These are phyloP conservation scores for Petrolisthes manimaculis DNA, from an alignment of 2,888 invertebrate species.

Conservation along the genomic window DNA sequence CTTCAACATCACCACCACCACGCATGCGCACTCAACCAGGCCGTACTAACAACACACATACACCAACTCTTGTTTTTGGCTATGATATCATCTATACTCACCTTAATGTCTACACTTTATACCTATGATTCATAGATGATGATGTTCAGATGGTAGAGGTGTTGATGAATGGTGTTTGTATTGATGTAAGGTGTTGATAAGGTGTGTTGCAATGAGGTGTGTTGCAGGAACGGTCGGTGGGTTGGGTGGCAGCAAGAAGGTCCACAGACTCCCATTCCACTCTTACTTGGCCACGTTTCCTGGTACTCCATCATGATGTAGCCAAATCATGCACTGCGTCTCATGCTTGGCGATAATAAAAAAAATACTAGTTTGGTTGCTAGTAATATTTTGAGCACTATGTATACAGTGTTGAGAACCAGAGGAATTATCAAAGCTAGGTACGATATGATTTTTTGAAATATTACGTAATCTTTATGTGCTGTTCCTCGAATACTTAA, in stretches of 20 bases:
- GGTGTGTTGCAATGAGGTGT: slow-evolving; percentile 12
- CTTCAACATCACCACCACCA: slow-evolving; percentile 29
- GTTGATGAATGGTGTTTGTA: not conserved
- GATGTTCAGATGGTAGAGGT: not conserved
- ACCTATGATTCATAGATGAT: not conserved
- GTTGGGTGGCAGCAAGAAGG: slow-evolving; percentile 55
- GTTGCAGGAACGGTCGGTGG: slow-evolving; percentile 46
- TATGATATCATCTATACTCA: not conserved
- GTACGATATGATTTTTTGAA: not conserved
- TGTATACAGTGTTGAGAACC: too few relatives aligned
- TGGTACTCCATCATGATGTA: slow-evolving; percentile 23
- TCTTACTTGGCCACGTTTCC: slow-evolving; percentile 47
- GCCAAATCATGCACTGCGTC: too few relatives aligned
- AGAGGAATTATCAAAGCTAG: too few relatives aligned
- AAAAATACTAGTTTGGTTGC: too few relatives aligned
- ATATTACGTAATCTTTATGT: slow-evolving; percentile 37
- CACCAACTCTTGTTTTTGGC: slow-evolving; percentile 32
- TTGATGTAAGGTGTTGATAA: slow-evolving; percentile 2
- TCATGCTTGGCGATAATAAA: too few relatives aligned
- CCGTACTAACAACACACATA: slow-evolving; percentile 55
- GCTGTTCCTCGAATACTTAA: too few relatives aligned
- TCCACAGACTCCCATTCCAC: slow-evolving; percentile 24
- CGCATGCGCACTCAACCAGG: slow-evolving; percentile 58
- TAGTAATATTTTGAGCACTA: too few relatives aligned
- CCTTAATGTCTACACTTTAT: not conserved